Conservation (phyloP, 2,113 vertebrate species). For the Plestiodon gilberti region DNA sequence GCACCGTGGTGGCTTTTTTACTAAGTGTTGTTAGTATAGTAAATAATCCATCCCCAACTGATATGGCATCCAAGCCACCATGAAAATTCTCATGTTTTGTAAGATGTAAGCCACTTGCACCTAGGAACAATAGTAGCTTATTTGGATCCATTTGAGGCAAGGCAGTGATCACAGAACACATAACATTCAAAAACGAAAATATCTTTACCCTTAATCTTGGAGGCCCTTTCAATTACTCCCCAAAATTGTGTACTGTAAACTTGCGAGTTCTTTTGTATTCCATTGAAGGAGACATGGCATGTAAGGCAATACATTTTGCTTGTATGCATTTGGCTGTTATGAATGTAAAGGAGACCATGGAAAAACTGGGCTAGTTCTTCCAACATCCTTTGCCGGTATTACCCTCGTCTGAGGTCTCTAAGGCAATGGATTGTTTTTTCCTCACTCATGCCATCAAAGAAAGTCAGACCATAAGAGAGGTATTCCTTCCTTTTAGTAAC, state of each 20-base stretch:
- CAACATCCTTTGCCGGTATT: background rate
- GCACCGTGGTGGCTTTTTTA: constrained; percentile 94
- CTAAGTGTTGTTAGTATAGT: constrained; percentile 97
- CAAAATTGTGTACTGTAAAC: background rate
- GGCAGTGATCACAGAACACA: constrained; percentile 9
- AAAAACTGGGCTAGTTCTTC: background rate
- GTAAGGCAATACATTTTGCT: background rate
- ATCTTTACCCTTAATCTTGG: background rate
- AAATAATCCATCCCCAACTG: constrained; percentile 96
- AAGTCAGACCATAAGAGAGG: background rate
- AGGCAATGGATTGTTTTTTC: background rate
- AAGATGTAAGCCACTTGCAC: constrained; percentile 96
- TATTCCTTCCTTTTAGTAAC: background rate
- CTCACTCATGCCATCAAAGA: background rate
- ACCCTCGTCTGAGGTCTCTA: background rate
- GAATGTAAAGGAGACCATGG: background rate
- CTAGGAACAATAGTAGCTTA: constrained; percentile 70
- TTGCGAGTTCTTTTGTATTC: background rate
- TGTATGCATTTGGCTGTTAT: background rate
- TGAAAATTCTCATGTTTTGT: constrained; percentile 99
- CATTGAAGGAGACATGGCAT: background rate
- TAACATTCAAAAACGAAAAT: background rate
- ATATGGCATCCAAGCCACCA: constrained; percentile 96
- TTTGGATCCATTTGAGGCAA: constrained; percentile 14
- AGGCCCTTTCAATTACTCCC: background rate